Evolutionary conservation across 2,113 vertebrate genomes (phyloP).

Genomic region (Ia io): DNA sequence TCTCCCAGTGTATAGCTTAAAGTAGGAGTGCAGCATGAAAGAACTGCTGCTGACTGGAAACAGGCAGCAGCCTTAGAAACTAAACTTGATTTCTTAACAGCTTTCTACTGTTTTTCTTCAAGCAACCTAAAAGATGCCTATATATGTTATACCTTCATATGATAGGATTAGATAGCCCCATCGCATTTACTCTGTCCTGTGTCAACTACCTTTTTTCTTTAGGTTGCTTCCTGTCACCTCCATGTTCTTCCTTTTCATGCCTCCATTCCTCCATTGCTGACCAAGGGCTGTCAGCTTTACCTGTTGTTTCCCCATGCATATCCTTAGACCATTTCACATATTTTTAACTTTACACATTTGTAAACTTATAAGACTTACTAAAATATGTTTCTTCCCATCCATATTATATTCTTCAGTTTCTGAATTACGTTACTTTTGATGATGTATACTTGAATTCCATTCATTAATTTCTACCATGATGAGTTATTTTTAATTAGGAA

Average conservation of each 20-base stretch:
- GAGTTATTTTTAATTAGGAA: constrained; percentile 29
- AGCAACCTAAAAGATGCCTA: not conserved
- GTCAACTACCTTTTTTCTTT: not conserved
- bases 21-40: not conserved
- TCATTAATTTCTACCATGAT: constrained; percentile 19
- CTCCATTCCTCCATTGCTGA: not conserved
- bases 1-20: not conserved
- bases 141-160: not conserved
- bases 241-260: not conserved
- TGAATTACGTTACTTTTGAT: constrained; percentile 35
- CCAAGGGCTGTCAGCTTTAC: not conserved
- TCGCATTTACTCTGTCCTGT: not conserved
- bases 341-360: constrained; percentile 12
- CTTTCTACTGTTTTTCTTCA: not conserved
- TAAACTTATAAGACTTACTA: not conserved
- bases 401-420: not conserved
- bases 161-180: not conserved
- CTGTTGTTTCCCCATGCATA: not conserved
- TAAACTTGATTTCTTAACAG: not conserved
- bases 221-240: not conserved
- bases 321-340: not conserved
- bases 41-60: not conserved
- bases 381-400: not conserved
- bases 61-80: not conserved
- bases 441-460: constrained; percentile 9